phyloP scores from a whole-genome alignment of 2,888 invertebrate genomes.

The Chymomyza amoena region DNA sequence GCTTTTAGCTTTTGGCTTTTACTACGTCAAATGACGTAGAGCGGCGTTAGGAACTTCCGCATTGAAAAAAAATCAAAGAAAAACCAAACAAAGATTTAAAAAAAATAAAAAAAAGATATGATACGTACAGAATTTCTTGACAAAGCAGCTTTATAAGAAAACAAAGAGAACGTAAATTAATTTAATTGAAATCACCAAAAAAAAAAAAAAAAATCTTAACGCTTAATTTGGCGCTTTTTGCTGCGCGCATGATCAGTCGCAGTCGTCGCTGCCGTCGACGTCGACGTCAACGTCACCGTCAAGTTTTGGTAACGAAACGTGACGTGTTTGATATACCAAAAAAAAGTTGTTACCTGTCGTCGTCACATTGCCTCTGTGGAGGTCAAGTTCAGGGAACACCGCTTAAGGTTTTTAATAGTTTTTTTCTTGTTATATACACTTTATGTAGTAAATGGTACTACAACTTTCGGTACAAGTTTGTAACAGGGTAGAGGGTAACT shows the following conservation, averaged over 20 bases:
- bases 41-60: constrained; percentile 42
- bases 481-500: not conserved
- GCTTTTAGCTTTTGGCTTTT: not conserved
- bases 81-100: not conserved
- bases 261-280: constrained; percentile 12
- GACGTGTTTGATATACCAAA: not conserved
- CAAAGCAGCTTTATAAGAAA: not conserved
- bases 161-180: not conserved
- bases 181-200: not conserved
- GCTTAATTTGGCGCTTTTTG: constrained; percentile 30
- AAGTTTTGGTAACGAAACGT: not conserved
- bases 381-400: constrained; percentile 71
- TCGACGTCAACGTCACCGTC: constrained; percentile 13
- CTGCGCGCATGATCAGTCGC: not conserved
- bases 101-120: not conserved
- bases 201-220: constrained; percentile 23
- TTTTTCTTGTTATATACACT: constrained; percentile 1
- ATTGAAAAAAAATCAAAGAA: constrained; percentile 20
- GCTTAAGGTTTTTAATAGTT: constrained; percentile 11
- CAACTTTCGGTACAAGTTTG: constrained; percentile 2
- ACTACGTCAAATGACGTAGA: not conserved
- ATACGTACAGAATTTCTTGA: not conserved
- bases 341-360: constrained; percentile 8
- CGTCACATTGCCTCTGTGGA: constrained; percentile 32
- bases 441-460: not conserved